phyloP scores from a whole-genome alignment of 2,888 invertebrate species.

The Exocentrus adspersus region DNA sequence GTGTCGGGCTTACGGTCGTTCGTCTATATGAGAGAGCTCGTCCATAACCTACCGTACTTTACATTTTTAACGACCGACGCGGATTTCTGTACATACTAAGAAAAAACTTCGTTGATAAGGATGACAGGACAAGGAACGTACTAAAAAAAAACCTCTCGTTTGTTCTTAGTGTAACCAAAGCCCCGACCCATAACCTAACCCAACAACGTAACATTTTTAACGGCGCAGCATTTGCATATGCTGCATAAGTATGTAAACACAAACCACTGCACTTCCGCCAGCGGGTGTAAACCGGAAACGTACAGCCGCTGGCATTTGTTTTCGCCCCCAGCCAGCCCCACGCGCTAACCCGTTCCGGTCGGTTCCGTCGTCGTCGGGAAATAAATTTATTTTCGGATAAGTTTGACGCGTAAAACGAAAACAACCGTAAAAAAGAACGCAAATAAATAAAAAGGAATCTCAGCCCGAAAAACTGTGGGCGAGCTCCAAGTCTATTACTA shows the following conservation, averaged over 20 bases:
- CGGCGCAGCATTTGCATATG: slow-evolving; percentile 55
- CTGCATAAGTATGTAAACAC: slow-evolving; percentile 57
- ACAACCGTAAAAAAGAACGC: background rate
- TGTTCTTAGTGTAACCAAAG: slow-evolving; percentile 10
- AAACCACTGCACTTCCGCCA: slow-evolving; percentile 58
- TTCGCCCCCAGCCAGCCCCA: slow-evolving; percentile 31
- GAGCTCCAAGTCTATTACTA: too few relatives aligned
- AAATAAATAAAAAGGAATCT: too few relatives aligned
- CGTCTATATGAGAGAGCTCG: slow-evolving; percentile 31
- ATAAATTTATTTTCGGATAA: slow-evolving; percentile 30
- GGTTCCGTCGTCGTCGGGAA: slow-evolving; percentile 10
- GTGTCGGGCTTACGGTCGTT: slow-evolving; percentile 25
- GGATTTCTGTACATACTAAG: slow-evolving; percentile 9
- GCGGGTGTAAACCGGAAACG: slow-evolving; percentile 57
- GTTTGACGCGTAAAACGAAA: slow-evolving; percentile 6
- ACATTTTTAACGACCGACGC: slow-evolving; percentile 56
- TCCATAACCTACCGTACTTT: slow-evolving; percentile 55
- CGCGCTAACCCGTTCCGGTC: slow-evolving; percentile 21
- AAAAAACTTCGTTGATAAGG: background rate
- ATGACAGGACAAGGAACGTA: too few relatives aligned
- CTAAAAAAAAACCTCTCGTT: too few relatives aligned
- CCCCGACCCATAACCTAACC: slow-evolving; percentile 53
- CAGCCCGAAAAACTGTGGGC: too few relatives aligned
- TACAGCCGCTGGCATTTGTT: slow-evolving; percentile 55
- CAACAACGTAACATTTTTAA: slow-evolving; percentile 58